Evolutionary conservation across 2,888 invertebrate species (phyloP).

Genomic region (Myopa testacea): DNA sequence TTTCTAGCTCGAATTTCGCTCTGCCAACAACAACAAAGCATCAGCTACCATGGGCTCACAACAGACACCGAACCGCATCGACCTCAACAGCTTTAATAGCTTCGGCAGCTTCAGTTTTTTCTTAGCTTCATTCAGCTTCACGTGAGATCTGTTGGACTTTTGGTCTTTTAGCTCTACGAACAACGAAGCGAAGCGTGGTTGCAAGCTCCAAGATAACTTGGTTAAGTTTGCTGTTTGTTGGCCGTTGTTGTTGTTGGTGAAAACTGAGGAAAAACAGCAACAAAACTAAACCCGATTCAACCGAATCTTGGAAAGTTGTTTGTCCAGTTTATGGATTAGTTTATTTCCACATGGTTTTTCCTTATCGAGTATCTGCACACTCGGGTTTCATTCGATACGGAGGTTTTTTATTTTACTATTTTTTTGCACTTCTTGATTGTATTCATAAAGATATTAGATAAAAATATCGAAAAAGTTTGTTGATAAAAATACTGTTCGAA

Average conservation of each 20-base stretch:
- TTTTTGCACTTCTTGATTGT: background rate
- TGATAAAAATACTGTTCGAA: no score
- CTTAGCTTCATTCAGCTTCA: constrained; percentile 23
- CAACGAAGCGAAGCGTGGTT: constrained; percentile 36
- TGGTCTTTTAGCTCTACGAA: constrained; percentile 24
- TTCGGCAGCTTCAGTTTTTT: background rate
- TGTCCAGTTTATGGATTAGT: constrained; percentile 53
- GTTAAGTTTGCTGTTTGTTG: constrained; percentile 35
- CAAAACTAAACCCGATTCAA: constrained; percentile 37
- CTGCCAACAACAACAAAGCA: background rate
- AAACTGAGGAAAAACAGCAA: constrained; percentile 41
- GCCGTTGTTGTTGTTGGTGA: background rate
- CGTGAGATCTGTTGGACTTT: constrained; percentile 16
- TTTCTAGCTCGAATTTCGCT: background rate
- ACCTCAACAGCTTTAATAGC: background rate
- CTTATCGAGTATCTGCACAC: background rate
- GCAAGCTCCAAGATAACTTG: constrained; percentile 11
- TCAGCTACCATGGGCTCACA: background rate
- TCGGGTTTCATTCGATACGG: background rate
- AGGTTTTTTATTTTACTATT: background rate
- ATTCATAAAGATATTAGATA: no score
- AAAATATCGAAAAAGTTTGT: no score
- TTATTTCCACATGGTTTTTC: background rate
- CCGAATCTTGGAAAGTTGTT: constrained; percentile 62
- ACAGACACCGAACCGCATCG: no score